These are phyloP conservation scores for Eledona agricola DNA, from an alignment of 2,888 invertebrate genomes.

Conservation along the genomic window DNA sequence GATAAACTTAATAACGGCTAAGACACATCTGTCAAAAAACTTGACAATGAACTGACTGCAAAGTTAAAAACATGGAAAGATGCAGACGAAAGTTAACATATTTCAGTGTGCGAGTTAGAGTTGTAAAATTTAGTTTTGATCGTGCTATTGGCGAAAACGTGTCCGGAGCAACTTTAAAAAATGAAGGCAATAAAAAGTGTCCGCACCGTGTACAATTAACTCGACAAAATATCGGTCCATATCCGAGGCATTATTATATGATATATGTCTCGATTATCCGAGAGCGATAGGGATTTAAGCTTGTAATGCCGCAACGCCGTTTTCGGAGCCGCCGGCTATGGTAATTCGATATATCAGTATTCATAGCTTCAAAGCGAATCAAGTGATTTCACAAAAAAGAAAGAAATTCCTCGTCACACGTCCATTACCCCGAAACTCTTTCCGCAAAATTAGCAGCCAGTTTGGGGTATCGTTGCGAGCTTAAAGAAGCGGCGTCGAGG, in stretches of 20 bases:
- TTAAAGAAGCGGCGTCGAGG: conserved; percentile 28
- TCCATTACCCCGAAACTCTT: conserved; percentile 3
- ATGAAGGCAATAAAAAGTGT: too few relatives aligned
- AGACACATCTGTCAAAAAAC: too few relatives aligned
- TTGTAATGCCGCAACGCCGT: conserved; percentile 35
- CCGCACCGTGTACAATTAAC: too few relatives aligned
- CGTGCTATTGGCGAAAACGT: too few relatives aligned
- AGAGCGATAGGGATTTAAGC: conserved; percentile 10
- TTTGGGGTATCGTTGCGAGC: conserved; percentile 5
- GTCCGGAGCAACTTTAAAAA: too few relatives aligned
- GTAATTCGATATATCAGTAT: conserved; percentile 47
- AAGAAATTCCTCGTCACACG: conserved; percentile 6
- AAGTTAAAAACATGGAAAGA: too few relatives aligned
- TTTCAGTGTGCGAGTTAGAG: too few relatives aligned
- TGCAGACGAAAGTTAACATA: too few relatives aligned
- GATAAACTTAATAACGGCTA: too few relatives aligned
- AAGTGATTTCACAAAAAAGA: conserved; percentile 27
- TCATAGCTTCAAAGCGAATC: conserved; percentile 46
- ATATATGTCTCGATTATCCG: conserved; percentile 8
- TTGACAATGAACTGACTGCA: too few relatives aligned
- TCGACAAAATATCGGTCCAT: background rate
- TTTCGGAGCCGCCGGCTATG: conserved; percentile 41
- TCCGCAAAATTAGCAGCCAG: conserved; percentile 5
- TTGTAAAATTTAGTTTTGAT: too few relatives aligned
- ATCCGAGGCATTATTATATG: conserved; percentile 7